Evolutionary conservation across 2,797 vertebrate species (phyloP).

Genomic region (Enteromius trimaculatus): DNA sequence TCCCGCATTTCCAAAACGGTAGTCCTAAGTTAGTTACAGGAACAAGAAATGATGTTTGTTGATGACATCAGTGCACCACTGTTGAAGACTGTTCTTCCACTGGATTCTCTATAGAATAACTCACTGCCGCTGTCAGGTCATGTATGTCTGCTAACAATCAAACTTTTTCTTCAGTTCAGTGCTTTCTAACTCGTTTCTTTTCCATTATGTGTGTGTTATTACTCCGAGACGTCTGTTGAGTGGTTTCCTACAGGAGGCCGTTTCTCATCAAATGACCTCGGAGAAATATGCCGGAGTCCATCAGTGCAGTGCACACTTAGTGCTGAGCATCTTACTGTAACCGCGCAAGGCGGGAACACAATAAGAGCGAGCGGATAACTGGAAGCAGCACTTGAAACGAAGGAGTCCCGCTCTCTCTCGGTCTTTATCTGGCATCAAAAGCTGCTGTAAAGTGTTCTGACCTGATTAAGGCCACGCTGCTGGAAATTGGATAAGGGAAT

Average conservation of each 20-base stretch:
- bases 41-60: neutral
- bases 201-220: neutral
- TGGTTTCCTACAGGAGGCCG: neutral
- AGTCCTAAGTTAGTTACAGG: too few relatives aligned
- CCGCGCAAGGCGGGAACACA: neutral
- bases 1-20: neutral
- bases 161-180: neutral
- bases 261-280: neutral
- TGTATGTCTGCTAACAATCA: neutral
- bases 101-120: neutral
- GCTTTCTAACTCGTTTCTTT: neutral
- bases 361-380: neutral
- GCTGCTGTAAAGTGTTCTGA: conserved; percentile 69
- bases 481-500: conserved; percentile 68
- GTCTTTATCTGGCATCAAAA: conserved; percentile 16
- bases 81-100: neutral
- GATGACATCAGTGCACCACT: neutral
- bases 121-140: neutral
- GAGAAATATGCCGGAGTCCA: neutral
- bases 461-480: conserved; percentile 67
- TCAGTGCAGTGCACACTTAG: neutral
- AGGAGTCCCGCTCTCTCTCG: neutral
- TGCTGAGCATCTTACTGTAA: neutral
- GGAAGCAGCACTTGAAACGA: conserved; percentile 4
- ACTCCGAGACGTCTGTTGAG: neutral